These are phyloP conservation scores for Desmodus rotundus DNA, from an alignment of 2,113 vertebrate species.

Conservation along the genomic window DNA sequence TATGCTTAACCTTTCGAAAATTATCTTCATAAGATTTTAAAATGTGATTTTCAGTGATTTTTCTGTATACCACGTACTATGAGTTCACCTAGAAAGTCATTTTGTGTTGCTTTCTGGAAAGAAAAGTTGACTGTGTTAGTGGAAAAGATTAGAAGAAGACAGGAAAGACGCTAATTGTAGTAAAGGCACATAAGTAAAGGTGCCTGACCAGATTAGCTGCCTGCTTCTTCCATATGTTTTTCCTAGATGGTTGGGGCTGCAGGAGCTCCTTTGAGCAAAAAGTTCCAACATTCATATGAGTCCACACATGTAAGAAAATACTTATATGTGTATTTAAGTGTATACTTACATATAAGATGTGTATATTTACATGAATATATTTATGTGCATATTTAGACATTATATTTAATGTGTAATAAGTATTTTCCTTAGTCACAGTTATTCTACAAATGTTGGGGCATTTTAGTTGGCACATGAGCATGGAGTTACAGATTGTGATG, in stretches of 20 bases:
- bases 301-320: too few species aligned
- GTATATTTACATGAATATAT: background rate
- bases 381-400: background rate
- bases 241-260: background rate
- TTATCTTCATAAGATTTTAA: background rate
- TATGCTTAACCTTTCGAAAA: constrained; percentile 32
- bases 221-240: background rate
- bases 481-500: constrained; percentile 54
- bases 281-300: background rate
- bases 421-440: constrained; percentile 12
- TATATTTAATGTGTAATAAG: background rate
- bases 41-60: background rate
- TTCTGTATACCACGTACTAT: background rate
- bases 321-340: background rate
- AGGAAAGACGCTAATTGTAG: background rate
- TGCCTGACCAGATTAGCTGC: background rate
- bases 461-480: background rate
- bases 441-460: background rate
- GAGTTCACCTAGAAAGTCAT: background rate
- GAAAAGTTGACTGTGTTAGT: background rate
- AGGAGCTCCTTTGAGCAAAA: background rate
- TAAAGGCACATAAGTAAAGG: background rate
- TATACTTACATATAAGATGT: background rate
- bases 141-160: background rate
- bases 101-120: background rate